phyloP scores from a whole-genome alignment of 2,888 invertebrate genomes.

The Nasonovia ribisnigri region DNA sequence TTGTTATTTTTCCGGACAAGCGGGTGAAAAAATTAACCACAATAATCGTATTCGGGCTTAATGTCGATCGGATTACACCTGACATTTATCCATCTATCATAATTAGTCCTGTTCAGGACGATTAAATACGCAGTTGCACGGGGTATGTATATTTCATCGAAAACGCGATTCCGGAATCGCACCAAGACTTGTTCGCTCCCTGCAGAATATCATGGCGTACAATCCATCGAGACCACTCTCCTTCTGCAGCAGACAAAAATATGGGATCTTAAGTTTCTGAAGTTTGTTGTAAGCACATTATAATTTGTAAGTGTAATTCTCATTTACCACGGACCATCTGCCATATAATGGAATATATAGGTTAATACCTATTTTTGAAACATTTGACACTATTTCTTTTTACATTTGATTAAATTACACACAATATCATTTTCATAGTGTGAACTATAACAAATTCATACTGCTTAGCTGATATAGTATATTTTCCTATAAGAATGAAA shows the following conservation, averaged over 20 bases:
- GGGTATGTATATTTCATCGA: not conserved
- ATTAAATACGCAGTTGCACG: constrained; percentile 38
- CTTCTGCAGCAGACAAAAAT: not conserved
- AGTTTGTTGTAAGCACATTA: not conserved
- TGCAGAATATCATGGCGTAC: no score
- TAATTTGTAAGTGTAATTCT: not conserved
- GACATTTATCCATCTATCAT: constrained; percentile 49
- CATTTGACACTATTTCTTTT: not conserved
- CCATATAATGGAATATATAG: not conserved
- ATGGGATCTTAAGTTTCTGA: not conserved
- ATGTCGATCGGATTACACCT: constrained; percentile 57
- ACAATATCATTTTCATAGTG: not conserved
- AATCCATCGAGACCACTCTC: not conserved
- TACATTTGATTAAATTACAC: not conserved
- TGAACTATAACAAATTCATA: not conserved
- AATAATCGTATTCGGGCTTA: constrained; percentile 44
- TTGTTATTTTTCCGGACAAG: not conserved
- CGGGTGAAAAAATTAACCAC: constrained; percentile 28
- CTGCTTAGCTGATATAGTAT: not conserved
- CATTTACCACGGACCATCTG: not conserved
- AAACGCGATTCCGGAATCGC: constrained; percentile 27
- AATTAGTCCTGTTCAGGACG: constrained; percentile 47
- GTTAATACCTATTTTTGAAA: not conserved
- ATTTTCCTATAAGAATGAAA: not conserved
- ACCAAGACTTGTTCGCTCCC: not conserved